Conservation (phyloP, 2,797 vertebrate genomes). For the Gymnoscopelus braueri region DNA sequence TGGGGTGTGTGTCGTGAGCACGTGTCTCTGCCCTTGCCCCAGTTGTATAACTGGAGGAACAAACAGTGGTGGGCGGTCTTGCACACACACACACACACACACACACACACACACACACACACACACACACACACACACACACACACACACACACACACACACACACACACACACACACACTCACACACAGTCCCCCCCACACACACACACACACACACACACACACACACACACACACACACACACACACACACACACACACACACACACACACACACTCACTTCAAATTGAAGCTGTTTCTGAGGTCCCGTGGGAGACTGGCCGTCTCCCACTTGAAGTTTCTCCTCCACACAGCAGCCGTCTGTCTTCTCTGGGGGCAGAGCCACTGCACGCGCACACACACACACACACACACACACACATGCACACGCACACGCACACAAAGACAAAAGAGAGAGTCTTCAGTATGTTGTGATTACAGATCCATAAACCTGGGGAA, state of each 20-base stretch:
- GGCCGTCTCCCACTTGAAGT: slow-evolving; percentile 86
- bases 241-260: not conserved
- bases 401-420: slow-evolving; percentile 36
- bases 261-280: slow-evolving; percentile 61
- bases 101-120: too few relatives aligned
- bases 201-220: not conserved
- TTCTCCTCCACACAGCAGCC: slow-evolving; percentile 90
- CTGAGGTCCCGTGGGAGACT: slow-evolving; percentile 83
- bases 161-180: slow-evolving; percentile 2
- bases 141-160: too few relatives aligned
- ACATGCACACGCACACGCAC: slow-evolving; percentile 26
- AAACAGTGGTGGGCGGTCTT: too few relatives aligned
- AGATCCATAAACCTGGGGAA: slow-evolving; percentile 67
- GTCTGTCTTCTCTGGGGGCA: slow-evolving; percentile 94
- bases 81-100: too few relatives aligned
- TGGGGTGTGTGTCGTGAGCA: not conserved
- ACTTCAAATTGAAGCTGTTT: slow-evolving; percentile 99
- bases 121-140: too few relatives aligned
- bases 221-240: not conserved
- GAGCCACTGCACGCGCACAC: slow-evolving; percentile 85
- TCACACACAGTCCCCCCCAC: slow-evolving; percentile 13
- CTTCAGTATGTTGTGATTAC: slow-evolving; percentile 53
- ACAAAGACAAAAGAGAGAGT: slow-evolving; percentile 68
- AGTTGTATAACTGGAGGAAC: slow-evolving; percentile 41
- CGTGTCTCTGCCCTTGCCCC: slow-evolving; percentile 41